Conservation (phyloP, 1,140 invertebrate genomes). For the Sycophaga agraensis region DNA sequence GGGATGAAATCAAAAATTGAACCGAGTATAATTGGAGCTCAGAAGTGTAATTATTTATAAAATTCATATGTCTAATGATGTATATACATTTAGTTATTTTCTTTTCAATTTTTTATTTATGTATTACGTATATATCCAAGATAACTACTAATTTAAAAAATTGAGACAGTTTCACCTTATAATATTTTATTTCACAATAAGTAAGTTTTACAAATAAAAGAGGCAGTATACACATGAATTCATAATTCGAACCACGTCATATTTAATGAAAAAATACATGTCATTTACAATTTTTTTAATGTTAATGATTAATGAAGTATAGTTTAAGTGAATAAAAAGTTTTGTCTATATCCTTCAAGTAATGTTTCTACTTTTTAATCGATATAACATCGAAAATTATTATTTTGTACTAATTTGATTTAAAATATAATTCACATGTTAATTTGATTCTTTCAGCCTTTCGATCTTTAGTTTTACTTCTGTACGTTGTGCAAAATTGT, state of each 20-base stretch:
- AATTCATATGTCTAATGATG: no score
- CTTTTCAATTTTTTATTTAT: no score
- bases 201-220: slow-evolving; percentile 22
- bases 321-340: background rate
- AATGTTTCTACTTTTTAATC: no score
- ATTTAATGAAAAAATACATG: slow-evolving; percentile 1
- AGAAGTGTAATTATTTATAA: no score
- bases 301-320: background rate
- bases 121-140: no score
- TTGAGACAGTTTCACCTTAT: background rate
- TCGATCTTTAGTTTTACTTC: no score
- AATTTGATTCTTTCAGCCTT: background rate
- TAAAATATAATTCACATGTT: background rate
- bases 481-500: background rate
- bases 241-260: background rate
- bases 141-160: no score
- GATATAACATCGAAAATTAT: no score
- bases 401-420: background rate
- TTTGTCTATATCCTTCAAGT: no score
- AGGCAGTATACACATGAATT: slow-evolving; percentile 7
- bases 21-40: no score
- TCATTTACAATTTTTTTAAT: background rate
- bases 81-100: no score
- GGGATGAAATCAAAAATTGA: no score
- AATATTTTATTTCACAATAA: slow-evolving; percentile 22